Evolutionary conservation across 92 coral and sea anemone genomes (phyloP).

Genomic region (Epizoanthus illoricatus): DNA sequence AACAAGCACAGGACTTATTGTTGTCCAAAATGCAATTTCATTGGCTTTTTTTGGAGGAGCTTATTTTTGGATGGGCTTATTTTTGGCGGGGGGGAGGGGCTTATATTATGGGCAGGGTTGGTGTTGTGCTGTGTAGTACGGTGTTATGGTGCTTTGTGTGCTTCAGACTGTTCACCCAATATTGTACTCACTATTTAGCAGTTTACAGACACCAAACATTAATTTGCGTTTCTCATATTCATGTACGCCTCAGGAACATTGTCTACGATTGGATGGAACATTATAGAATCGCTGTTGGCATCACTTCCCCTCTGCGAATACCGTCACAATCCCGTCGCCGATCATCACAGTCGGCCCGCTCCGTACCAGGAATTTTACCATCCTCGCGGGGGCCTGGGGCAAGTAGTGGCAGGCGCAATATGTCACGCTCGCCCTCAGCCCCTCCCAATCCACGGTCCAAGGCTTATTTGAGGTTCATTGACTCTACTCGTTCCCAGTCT

Average conservation of each 20-base stretch:
- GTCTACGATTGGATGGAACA: conserved; percentile 98
- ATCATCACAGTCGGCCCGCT: conserved; percentile 80
- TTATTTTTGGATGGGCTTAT: too few species aligned
- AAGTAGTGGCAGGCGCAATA: conserved; percentile 38
- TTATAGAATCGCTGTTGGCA: conserved; percentile 90
- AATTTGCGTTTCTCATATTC: neutral
- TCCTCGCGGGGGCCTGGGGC: conserved; percentile 51
- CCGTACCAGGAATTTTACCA: conserved; percentile 84
- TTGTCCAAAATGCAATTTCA: too few species aligned
- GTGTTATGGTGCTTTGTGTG: too few species aligned
- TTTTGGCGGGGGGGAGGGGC: too few species aligned
- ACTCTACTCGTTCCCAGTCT: conserved; percentile 40
- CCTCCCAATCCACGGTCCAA: conserved; percentile 82
- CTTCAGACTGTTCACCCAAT: neutral
- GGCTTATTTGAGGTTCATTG: conserved; percentile 26
- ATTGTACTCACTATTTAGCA: neutral
- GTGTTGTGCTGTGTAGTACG: too few species aligned
- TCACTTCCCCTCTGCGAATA: conserved; percentile 74
- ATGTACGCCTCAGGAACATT: conserved; percentile 60
- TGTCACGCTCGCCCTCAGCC: conserved; percentile 88
- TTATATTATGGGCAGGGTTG: too few species aligned
- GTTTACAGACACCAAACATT: neutral
- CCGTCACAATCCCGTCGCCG: conserved; percentile 72
- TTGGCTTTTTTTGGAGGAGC: too few species aligned
- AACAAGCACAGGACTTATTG: too few species aligned